These are phyloP conservation scores for Psilopsiagon aymara DNA, from an alignment of 2,113 vertebrate species.

Conservation along the genomic window DNA sequence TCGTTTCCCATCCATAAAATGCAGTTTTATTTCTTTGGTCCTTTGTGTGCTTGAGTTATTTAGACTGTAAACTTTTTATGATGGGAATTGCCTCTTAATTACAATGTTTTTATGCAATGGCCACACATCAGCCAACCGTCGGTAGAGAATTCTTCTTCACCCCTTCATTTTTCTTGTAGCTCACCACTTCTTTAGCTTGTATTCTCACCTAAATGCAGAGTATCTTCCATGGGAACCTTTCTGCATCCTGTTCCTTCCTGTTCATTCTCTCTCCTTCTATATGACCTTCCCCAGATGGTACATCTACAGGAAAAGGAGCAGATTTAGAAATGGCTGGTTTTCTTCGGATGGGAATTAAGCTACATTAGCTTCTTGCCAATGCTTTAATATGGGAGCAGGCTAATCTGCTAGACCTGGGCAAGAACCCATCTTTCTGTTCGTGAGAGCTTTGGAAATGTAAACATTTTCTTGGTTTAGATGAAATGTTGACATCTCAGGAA, in stretches of 20 bases:
- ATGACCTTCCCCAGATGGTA: constrained; percentile 8
- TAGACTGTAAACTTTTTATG: not conserved
- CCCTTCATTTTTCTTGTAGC: not conserved
- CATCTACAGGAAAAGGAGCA: not conserved
- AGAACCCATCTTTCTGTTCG: constrained; percentile 20
- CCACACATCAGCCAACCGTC: not conserved
- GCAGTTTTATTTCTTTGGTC: not conserved
- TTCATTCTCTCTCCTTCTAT: not conserved
- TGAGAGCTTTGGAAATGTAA: not conserved
- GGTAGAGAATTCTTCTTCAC: not conserved
- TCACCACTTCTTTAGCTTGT: not conserved
- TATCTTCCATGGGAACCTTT: not conserved
- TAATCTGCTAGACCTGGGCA: constrained; percentile 31
- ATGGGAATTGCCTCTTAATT: not conserved
- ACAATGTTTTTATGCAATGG: not conserved
- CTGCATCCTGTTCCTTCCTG: not conserved
- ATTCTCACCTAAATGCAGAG: not conserved
- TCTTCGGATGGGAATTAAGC: constrained; percentile 22
- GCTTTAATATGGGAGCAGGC: not conserved
- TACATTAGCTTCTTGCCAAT: not conserved
- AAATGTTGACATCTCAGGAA: not conserved
- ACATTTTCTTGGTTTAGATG: not conserved
- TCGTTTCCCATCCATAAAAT: not conserved
- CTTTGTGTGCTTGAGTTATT: constrained; percentile 14
- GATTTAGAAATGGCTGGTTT: constrained; percentile 11